Base-by-base conservation (phyloP, 2,797 vertebrate species). In the Synanceia verrucosa region DNA sequence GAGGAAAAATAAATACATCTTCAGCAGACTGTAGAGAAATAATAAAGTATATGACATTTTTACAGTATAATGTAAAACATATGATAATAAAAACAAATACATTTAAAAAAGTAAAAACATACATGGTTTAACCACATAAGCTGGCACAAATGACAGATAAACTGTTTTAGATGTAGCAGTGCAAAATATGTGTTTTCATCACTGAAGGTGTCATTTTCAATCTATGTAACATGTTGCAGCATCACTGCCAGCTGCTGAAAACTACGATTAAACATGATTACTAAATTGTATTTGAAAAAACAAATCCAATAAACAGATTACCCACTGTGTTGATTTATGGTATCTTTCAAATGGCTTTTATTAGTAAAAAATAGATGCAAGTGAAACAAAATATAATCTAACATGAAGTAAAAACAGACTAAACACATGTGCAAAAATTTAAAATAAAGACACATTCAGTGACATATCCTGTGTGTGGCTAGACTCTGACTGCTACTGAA, bases 311-410 rank as follows among this genome's bases (percentile, higher is more conserved):
- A 10, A 56, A 71, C 16, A 66, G 29, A 78, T 19, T 21, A 59
- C 18, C 11, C 16, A 13, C 6, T 52, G 7, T 41, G 7, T 28
- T 0, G 8, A 44, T 57, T 60, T 46, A 52, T 2, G 76, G 21
- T 55, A 36, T 62, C 1, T 77, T 77, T 61, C 4, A 69, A 81
- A 84, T 61, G 9, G 26, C 18, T 89, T n/a, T 91, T 91, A 91
- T 88, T 91, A 63, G 44, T 73, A 68, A 72, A 83, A 70, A 60
- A 10, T 2, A 26, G 3, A 60, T 82, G 65, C 39, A 73, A 85
- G 56, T 82, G 63, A 82, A 78, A 87, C 65, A 76, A 63, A n/a
- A 82, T 64, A 44, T 23, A 79, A 48, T 64, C 47, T 19, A 55
- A 80, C 43, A 73, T 64, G 11, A 79, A 74, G 47, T 78, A 75